Evolutionary conservation across 2,113 vertebrate genomes (phyloP), one percentile per base, ranked within the genome.

Genomic region (Ifrita kowaldi): DNA sequence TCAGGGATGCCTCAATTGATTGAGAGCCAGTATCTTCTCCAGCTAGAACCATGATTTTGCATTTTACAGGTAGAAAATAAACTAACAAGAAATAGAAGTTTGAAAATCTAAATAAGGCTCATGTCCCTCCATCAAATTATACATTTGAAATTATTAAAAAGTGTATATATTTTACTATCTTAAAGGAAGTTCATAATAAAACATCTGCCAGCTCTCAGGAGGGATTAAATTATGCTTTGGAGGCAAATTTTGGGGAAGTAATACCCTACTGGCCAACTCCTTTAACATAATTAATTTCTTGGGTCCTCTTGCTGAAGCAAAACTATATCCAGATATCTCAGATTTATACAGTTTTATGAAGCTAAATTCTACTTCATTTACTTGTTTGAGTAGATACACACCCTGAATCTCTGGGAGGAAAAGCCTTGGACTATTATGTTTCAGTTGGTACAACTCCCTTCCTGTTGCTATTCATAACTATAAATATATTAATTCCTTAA

Each of bases 361-460:
- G 41, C 16, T 64, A 69, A 78, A 79, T 76, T 88, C 47, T 76
- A 14, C 39, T 10, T 86, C 63, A 70, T 80, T 87, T 50, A 12
- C 46, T 95, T 73, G 53, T 55, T 73, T 84, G 53, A 74, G 50
- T 59, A 69, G 75, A n/a, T 39, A 69, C 50, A 57, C 52, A 2
- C 79, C 60, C 92, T 78, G 62, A 90, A 71, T 50, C n/a, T 77
- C 83, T 75, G 88, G 35, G 71, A 93, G 84, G 87, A 97, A 97
- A 86, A 93, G 42, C 64, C 89, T 96, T 84, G 75, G 81, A 65
- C 57, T 85, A 75, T 89, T 96, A 47, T 65, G 49, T 92, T 95
- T 91, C 87, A 89, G 69, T 91, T 79, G 70, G 65, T 96, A 89
- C 78, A 94, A 95, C 97, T 94, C 94, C 94, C 95, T 97, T 97